Evolutionary conservation across 2,888 invertebrate species (phyloP), one percentile per base, ranked within the genome.

Genomic region (Callimorpha dominula): DNA sequence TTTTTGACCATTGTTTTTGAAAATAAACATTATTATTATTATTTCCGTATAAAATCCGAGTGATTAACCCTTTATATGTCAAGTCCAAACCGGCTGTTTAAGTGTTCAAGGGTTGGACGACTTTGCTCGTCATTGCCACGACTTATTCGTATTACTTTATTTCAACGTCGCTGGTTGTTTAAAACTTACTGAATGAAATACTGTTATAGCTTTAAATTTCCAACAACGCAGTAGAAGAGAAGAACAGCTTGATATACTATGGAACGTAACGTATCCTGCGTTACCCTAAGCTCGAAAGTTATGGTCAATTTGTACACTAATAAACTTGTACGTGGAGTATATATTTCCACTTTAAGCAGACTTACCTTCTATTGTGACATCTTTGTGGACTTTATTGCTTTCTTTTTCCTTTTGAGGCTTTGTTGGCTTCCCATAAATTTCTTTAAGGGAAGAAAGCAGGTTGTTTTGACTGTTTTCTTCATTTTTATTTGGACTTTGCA

Each of bases 381-480:
- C 79, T 65, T 77, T 78, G 40, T 74, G 68, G 68, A 74, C 70
- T 49, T 75, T 78, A 17, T 73, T 71, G 50, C 75, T 80, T 65
- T 92, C 91, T 68, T 91, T 91, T 74, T 91, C 92, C 78, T 91
- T 92, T 52, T 87, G 81, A 42, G 83, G 80, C 79, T 94, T 94
- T 66, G 79, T 65, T 17, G 88, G 91, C 80, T 94, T 94, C 65
- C 83, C 90, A 76, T 89, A 89, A 50, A 85, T 85, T 81, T 95
- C 95, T 74, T 95, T 95, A 20, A 89, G 89, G 80, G 71, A 72
- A n/a, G 74, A 69, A 20, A 71, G 31, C 12, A 72, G n/a, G 15
- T 90, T 92, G 72, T 92, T 91, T n/a, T 93, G 86, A 80, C 87
- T 91, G 72, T 93, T 94, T 17, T 92, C 93, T 65, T 95, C 94